Base-by-base conservation (phyloP, 1,140 invertebrate genomes). In the Aricia agestis region DNA sequence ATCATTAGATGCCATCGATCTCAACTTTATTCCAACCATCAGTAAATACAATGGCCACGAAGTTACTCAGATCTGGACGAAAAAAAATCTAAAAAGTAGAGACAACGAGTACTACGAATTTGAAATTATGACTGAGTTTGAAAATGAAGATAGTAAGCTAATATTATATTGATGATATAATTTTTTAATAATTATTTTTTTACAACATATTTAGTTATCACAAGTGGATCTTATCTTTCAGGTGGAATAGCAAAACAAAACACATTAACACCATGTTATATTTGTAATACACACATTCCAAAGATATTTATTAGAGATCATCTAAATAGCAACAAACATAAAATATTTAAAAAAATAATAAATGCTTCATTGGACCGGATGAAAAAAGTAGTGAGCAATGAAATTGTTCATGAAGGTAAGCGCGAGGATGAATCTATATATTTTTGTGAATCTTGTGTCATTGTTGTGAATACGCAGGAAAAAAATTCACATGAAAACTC, bases 211-310 rank as follows among this genome's bases (percentile, higher is more conserved):
- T 15, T 52, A 52, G 36, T 36, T 36, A 36, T 9, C 9, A 36
- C 36, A 36, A 36, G 36, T 36, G n/a, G n/a, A 4, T 36, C 25
- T 3, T 25, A n/a, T 25, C 25, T 25, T 25, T 25, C 25, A 36
- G 36, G 9, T 36, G 36, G 9, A 36, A 36, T 7, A 9, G 5
- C 6, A 5, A 36, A 36, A 2, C 36, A 36, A 6, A 36, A 25
- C 25, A 3, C 36, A 2, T 1, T 36, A 9, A 6, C 36, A 36
- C 36, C 18, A 5, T 79, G 78, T 70, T 61, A 72, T 58, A 72
- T 79, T 13, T 80, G 78, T 32, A 73, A 78, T 65, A 66, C 76
- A n/a, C 63, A 71, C 31, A 72, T 80, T 10, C 78, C 78, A 31
- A 31, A 17, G 19, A n/a, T 45, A 1, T 78, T 69, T 66, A 31